Evolutionary conservation across 1,140 invertebrate genomes (phyloP), one percentile per base, ranked within the genome.

Genomic region (Halictus rubicundus): DNA sequence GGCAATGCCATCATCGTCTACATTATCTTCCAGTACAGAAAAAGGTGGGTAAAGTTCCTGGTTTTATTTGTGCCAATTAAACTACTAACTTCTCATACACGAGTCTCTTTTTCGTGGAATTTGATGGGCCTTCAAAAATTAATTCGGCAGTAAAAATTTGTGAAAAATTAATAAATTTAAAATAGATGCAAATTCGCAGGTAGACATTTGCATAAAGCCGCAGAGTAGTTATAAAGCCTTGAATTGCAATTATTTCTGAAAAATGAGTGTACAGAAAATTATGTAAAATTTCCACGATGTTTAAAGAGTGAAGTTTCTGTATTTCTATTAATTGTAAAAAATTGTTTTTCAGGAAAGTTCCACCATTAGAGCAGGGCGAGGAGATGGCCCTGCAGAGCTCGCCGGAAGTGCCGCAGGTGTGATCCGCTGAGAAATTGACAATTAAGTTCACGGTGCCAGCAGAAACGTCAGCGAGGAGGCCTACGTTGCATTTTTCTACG

Each of bases 1-100:
- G 94, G 95, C 54, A 96, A 96, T 86, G 95, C 94, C 54, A 94
- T 95, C 88, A 95, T 95, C 88, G 93, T 96, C 23, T 95, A 95
- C 87, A 94, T 95, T 82, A 96, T 96, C 89, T 95, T 95, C 88
- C 95, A 95, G 86, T 95, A 95, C 81, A 94, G 94, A 84, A 95
- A 95, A 93, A 94, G 95, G 95, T 95, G 88, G 92, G 92, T 88
- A 75, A 81, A 84, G 39, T 63, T 65, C 37, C 2, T 59, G 14
- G 46, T 12, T 23, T 21, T 5, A 57, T 4, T 57, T 57, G 21
- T 6, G 6, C 14, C 1, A 27, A 23, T 3, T 9, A 61, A 61
- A 27, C 32, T 32, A 39, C 63, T 16, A 52, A 19, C 49, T 52
- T 52, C 49, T 12, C 9, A 14, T 9, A 46, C 14, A 10, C 10